Base-by-base conservation (phyloP, 2,888 invertebrate species). In the Yponomeuta cagnagella region DNA sequence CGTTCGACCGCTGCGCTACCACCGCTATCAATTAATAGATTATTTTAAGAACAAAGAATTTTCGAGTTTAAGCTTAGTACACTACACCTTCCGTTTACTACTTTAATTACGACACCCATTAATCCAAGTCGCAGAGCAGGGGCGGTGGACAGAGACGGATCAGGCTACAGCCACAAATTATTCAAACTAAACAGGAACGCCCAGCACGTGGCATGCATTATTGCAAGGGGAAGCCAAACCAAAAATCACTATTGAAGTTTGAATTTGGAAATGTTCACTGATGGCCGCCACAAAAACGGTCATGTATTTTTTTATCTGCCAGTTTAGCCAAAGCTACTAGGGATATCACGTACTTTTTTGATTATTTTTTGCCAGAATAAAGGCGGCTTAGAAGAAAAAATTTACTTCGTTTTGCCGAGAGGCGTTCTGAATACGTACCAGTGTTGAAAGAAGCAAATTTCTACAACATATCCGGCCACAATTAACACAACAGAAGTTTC, bases 101-200 rank as follows among this genome's bases (percentile, higher is more conserved):
- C 82, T 89, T 86, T 89, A 89, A 89, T 88, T 89, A 87, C 83
- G 82, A 80, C 77, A 77, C 76, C 78, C 82, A 89, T 89, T 89
- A 86, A 88, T 88, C 82, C 81, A 79, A 81, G 83, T 83, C 82
- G 77, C 79, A 15, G 78, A 77, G 77, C 83, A 83, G 82, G 86
- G 83, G 85, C 76, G 78, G 79, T 74, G 77, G 88, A 87, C 86
- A 83, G 80, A 85, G 88, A 89, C 83, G 82, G 79, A 88, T 88
- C 80, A 83, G 80, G 64, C 48, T 15, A 15, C 43, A 3, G 37
- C 43, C 12, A 31, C 65, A n/a, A 63, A 37, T 70, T 70, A 70
- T 70, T 70, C 63, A 63, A 63, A 63, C 63, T 69, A 15, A 58
- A 52, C 52, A 12, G 10, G 10, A 8, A 58, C 43, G 43, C 43